phyloP scores from a whole-genome alignment of 2,797 vertebrate species.

The Pseudochirops cupreus region DNA sequence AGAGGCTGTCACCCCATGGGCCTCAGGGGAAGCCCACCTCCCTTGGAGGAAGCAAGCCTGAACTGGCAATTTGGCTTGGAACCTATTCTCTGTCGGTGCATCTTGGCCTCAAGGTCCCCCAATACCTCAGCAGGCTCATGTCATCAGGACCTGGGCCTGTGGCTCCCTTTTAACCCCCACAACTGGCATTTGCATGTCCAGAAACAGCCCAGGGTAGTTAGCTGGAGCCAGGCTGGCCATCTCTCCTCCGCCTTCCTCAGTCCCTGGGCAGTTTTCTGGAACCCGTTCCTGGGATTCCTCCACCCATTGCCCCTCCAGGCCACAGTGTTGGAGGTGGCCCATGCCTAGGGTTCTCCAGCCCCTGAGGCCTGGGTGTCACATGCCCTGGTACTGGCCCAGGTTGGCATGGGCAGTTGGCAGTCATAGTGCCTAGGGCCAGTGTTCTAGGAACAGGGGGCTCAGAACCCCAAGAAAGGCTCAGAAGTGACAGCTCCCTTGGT shows the following conservation, averaged over 20 bases:
- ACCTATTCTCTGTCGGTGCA: fast-evolving
- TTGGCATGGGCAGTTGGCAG: not conserved
- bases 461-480: not conserved
- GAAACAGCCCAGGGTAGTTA: not conserved
- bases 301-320: not conserved
- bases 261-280: not conserved
- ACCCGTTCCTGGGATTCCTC: not conserved
- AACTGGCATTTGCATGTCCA: not conserved
- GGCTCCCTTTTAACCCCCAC: not conserved
- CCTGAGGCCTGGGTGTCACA: fast-evolving
- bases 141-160: not conserved
- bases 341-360: not conserved
- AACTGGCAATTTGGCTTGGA: fast-evolving
- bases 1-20: not conserved
- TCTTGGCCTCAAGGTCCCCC: fast-evolving
- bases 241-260: fast-evolving
- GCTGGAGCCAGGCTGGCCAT: not conserved
- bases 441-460: not conserved
- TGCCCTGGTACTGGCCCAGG: not conserved
- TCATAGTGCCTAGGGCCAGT: not conserved
- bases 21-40: not conserved
- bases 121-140: fast-evolving
- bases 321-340: not conserved
- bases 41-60: not conserved
- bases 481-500: not conserved